These are phyloP conservation scores for Lordiphosa mommai DNA, from an alignment of 1,140 invertebrate species.

Conservation along the genomic window DNA sequence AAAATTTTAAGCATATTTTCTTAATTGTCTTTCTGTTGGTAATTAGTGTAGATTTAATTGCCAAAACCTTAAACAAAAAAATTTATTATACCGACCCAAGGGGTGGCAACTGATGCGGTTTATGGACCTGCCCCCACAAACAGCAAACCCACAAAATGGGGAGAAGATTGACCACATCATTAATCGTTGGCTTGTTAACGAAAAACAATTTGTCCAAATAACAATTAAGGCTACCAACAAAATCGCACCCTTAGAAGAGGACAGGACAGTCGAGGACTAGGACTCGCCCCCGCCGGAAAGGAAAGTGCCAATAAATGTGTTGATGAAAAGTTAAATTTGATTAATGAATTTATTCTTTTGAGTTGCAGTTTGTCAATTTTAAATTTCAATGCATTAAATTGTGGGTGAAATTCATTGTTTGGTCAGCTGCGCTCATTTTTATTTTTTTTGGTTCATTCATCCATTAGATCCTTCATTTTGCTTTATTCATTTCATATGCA, in stretches of 20 bases:
- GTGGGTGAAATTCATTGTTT: no score
- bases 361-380: background rate
- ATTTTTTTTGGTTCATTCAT: no score
- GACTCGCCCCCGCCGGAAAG: background rate
- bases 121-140: background rate
- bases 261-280: background rate
- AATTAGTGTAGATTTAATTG: constrained; percentile 14
- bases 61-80: background rate
- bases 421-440: no score
- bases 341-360: background rate
- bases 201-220: constrained; percentile 12
- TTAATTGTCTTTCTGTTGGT: constrained; percentile 16
- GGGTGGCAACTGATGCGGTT: constrained; percentile 1
- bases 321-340: background rate
- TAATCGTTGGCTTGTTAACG: constrained; percentile 9
- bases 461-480: no score
- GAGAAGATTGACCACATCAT: constrained; percentile 5
- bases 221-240: constrained; percentile 4
- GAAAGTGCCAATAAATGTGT: background rate
- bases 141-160: background rate
- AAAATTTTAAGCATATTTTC: constrained; percentile 10
- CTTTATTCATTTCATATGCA: no score
- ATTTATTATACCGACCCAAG: background rate
- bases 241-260: background rate
- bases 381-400: no score